Percentiles rank a stretch among this genome's conserved stretches.
phyloP scores from a whole-genome alignment of 1,140 invertebrate species.

The Sweltsa coloradensis region DNA sequence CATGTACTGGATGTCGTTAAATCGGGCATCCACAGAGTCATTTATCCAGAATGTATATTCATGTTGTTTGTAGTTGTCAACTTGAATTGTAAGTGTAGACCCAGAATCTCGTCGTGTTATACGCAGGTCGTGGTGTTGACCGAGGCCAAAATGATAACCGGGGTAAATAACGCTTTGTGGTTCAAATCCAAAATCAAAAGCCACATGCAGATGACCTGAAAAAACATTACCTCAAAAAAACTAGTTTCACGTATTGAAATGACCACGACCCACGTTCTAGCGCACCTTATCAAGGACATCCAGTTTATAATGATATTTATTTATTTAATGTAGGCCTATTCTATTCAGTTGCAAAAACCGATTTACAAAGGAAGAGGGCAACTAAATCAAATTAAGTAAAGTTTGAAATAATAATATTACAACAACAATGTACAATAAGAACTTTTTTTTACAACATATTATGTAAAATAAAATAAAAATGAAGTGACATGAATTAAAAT shows the following conservation, averaged over 20 bases:
- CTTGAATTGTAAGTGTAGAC: conserved; percentile 62
- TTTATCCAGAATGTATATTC: conserved; percentile 75
- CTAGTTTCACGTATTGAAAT: not conserved
- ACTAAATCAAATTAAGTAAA: no score
- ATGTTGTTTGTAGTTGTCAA: conserved; percentile 81
- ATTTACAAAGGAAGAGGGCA: not conserved
- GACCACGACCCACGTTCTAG: no score
- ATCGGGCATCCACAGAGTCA: conserved; percentile 85
- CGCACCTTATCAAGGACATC: no score
- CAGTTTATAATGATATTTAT: no score
- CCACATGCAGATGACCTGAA: conserved; percentile 73
- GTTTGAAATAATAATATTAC: no score
- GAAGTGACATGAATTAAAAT: no score
- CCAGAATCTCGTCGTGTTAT: conserved; percentile 72
- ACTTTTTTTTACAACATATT: no score
- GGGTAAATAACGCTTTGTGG: conserved; percentile 86
- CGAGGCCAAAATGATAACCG: conserved; percentile 79
- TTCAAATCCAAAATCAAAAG: conserved; percentile 96
- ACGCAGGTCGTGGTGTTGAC: conserved; percentile 87
- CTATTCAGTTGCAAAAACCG: not conserved
- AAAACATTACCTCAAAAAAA: conserved; percentile 10
- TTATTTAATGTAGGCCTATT: no score
- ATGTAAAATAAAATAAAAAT: no score
- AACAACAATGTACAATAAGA: no score
- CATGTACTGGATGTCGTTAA: conserved; percentile 94